Conservation (phyloP, 2,888 invertebrate species). For the Dexiosoma caninum region DNA sequence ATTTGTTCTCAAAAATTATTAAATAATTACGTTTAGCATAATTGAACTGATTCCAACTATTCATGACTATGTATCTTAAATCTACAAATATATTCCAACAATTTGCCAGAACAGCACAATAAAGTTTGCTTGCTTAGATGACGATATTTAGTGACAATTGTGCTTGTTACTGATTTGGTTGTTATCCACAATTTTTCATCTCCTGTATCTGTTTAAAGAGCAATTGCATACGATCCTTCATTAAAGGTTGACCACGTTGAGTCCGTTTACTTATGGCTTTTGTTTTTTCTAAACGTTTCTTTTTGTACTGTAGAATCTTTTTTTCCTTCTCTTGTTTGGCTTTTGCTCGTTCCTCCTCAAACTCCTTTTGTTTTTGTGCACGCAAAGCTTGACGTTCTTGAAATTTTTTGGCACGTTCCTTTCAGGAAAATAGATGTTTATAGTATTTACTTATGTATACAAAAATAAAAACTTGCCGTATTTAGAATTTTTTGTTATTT, state of each 20-base stretch:
- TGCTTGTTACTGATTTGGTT: too few species aligned
- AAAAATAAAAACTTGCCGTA: too few species aligned
- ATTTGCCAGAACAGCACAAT: too few species aligned
- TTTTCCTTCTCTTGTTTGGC: constrained; percentile 77
- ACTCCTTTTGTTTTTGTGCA: constrained; percentile 59
- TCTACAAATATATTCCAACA: too few species aligned
- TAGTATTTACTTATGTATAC: too few species aligned
- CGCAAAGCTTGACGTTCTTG: constrained; percentile 48
- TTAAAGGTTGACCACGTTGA: constrained; percentile 89
- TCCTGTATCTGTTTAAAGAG: constrained; percentile 87
- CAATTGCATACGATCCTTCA: constrained; percentile 88
- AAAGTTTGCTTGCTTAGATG: too few species aligned
- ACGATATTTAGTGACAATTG: too few species aligned
- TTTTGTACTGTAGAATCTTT: constrained; percentile 83
- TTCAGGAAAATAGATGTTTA: not conserved
- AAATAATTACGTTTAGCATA: too few species aligned
- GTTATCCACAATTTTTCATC: constrained; percentile 67
- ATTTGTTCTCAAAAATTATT: too few species aligned
- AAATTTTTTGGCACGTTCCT: constrained; percentile 56
- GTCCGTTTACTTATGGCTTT: constrained; percentile 87
- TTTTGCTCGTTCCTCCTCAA: constrained; percentile 79
- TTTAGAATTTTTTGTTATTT: too few species aligned
- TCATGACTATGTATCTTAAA: too few species aligned
- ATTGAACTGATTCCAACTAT: too few species aligned
- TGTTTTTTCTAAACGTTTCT: constrained; percentile 84